Percentiles rank a stretch among this genome's conserved stretches.
Conservation (phyloP, 1,140 invertebrate genomes). For the Penaeus chinensis region DNA sequence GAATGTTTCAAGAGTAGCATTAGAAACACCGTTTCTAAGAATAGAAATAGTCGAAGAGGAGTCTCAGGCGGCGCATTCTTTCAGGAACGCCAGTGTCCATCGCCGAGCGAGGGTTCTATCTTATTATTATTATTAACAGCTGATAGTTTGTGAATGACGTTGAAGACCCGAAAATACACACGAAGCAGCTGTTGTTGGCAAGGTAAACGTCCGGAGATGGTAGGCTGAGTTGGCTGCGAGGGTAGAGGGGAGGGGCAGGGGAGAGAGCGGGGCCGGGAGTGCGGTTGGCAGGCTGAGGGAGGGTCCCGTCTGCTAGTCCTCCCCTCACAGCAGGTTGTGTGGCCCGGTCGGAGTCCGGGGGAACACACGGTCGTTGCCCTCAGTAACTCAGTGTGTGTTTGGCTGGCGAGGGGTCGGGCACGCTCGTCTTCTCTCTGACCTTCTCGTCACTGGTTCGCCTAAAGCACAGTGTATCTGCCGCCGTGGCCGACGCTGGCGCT, state of each 20-base stretch:
- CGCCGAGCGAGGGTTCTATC: too few species aligned
- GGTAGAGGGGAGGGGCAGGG: not conserved
- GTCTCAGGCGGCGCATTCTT: too few species aligned
- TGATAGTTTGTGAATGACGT: too few species aligned
- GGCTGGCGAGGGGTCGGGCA: constrained; percentile 50
- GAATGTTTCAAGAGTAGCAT: too few species aligned
- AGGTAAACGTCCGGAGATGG: too few species aligned
- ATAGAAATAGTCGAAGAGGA: too few species aligned
- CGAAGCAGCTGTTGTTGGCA: too few species aligned
- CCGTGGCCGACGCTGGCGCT: not conserved
- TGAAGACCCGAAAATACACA: too few species aligned
- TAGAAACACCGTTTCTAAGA: too few species aligned
- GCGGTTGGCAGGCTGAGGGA: not conserved
- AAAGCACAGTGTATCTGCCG: not conserved
- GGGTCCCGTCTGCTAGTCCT: constrained; percentile 23
- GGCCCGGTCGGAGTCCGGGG: not conserved
- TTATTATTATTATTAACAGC: too few species aligned
- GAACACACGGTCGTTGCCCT: constrained; percentile 49
- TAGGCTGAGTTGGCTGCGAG: too few species aligned
- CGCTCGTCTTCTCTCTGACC: constrained; percentile 32
- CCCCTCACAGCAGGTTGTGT: constrained; percentile 44
- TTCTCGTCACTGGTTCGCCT: constrained; percentile 23
- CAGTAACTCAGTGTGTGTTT: constrained; percentile 59
- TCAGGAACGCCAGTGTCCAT: too few species aligned
- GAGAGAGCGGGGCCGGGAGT: constrained; percentile 11